Conservation (phyloP, 2,797 vertebrate species). For the Silurus lanzhouensis region DNA sequence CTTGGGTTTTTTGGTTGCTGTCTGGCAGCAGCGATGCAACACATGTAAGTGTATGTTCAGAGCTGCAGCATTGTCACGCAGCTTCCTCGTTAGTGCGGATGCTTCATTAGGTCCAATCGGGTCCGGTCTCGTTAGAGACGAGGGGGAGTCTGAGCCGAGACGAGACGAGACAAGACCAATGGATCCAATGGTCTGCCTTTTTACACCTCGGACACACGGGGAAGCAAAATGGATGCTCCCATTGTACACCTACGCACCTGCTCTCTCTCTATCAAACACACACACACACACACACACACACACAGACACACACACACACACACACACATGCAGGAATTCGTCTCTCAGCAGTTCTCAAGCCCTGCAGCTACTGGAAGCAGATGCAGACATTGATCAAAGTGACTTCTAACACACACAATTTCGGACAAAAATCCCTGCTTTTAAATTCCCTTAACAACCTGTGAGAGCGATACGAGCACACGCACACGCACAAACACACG, state of each 20-base stretch:
- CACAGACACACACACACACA: slow-evolving; percentile 70
- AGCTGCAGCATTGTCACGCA: slow-evolving; percentile 50
- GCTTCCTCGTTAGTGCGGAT: slow-evolving; percentile 56
- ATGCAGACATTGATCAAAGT: slow-evolving; percentile 83
- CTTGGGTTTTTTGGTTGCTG: slow-evolving; percentile 65
- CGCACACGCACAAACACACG: no score
- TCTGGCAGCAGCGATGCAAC: slow-evolving; percentile 48
- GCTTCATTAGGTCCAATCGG: slow-evolving; percentile 65
- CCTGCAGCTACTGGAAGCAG: slow-evolving; percentile 75
- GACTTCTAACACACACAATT: slow-evolving; percentile 80
- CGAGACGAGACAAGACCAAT: not conserved
- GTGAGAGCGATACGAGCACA: slow-evolving; percentile 55
- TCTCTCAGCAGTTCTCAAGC: slow-evolving; percentile 76
- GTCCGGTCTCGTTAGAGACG: slow-evolving; percentile 63
- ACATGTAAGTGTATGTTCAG: slow-evolving; percentile 58
- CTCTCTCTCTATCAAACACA: slow-evolving; percentile 56
- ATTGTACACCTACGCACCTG: slow-evolving; percentile 65
- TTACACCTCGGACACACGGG: slow-evolving; percentile 9
- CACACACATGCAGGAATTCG: slow-evolving; percentile 72
- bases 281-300: slow-evolving; percentile 73
- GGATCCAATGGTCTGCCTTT: not conserved
- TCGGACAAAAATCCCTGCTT: slow-evolving; percentile 68
- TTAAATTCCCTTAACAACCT: slow-evolving; percentile 72
- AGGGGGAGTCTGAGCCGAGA: slow-evolving; percentile 67
- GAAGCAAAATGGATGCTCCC: slow-evolving; percentile 27